phyloP scores from a whole-genome alignment of 2,797 vertebrate genomes.

The Hirundo rustica region DNA sequence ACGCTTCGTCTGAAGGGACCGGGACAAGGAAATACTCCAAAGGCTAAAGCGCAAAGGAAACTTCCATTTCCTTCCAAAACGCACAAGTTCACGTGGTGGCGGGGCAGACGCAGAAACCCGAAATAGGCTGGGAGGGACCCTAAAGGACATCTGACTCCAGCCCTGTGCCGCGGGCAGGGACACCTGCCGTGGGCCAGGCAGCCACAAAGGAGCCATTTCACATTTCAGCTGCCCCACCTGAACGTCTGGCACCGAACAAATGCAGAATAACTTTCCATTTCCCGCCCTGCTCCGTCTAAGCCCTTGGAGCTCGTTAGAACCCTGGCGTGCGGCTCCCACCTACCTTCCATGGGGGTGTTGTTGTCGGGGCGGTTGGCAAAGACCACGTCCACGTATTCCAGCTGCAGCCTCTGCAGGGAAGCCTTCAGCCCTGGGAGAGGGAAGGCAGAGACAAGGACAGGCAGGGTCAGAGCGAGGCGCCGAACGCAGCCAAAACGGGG shows the following conservation, averaged over 20 bases:
- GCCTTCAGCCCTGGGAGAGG: conserved; percentile 86
- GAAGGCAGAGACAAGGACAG: not conserved
- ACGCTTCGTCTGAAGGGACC: not conserved
- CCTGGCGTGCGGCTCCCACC: conserved; percentile 56
- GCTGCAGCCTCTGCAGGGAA: conserved; percentile 93
- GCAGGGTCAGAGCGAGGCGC: not conserved
- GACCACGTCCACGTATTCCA: conserved; percentile 96
- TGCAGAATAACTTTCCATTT: not conserved
- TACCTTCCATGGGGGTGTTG: conserved; percentile 98
- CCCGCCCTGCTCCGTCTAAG: not conserved
- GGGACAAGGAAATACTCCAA: not conserved
- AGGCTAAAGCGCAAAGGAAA: not conserved
- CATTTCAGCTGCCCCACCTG: not conserved
- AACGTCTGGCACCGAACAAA: not conserved
- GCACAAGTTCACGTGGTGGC: not conserved
- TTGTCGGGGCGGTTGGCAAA: conserved; percentile 95
- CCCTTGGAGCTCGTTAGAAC: not conserved
- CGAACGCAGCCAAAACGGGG: fast-evolving
- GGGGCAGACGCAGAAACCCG: not conserved
- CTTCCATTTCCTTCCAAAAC: not conserved
- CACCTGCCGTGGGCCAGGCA: not conserved
- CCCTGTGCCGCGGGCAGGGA: not conserved
- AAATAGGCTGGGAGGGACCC: not conserved
- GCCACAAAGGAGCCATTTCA: not conserved
- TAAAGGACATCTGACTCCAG: not conserved